Percentiles rank a stretch among this genome's conserved stretches.
Conservation (phyloP, 2,797 vertebrate genomes). For the Sebastes baramenuke region DNA sequence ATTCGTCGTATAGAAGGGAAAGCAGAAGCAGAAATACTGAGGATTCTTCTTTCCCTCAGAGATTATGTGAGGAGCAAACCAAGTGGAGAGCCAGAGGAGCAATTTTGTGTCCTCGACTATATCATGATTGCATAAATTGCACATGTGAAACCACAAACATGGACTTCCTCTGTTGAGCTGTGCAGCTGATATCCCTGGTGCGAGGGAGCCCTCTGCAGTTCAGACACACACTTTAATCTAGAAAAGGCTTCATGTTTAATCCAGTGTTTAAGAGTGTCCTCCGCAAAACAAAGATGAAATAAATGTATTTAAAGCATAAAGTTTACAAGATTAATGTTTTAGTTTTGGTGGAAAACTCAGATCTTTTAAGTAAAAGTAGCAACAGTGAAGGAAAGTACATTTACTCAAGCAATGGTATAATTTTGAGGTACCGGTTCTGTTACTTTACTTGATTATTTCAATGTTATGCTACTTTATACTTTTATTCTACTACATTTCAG, state of each 20-base stretch:
- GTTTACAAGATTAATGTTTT: neutral
- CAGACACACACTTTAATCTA: neutral
- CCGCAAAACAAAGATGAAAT: neutral
- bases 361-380: neutral
- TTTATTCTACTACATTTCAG: too few species aligned
- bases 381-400: neutral
- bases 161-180: neutral
- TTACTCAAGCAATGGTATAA: neutral
- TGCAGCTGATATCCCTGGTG: neutral
- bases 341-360: neutral
- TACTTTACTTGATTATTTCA: neutral
- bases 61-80: neutral
- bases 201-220: constrained; percentile 45
- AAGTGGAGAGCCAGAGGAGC: neutral
- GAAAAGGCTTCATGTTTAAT: neutral
- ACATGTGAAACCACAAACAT: constrained; percentile 2
- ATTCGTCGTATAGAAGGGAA: too few species aligned
- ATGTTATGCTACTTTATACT: too few species aligned
- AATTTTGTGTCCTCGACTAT: neutral
- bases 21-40: neutral
- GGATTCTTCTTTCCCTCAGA: neutral
- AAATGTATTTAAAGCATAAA: neutral
- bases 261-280: neutral
- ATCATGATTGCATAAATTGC: neutral
- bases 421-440: neutral